A percentile compares a stretch with the other conserved stretches of the same genome.
These are phyloP conservation scores for Furnarius figulus DNA, from an alignment of 2,113 vertebrate species.

Conservation along the genomic window DNA sequence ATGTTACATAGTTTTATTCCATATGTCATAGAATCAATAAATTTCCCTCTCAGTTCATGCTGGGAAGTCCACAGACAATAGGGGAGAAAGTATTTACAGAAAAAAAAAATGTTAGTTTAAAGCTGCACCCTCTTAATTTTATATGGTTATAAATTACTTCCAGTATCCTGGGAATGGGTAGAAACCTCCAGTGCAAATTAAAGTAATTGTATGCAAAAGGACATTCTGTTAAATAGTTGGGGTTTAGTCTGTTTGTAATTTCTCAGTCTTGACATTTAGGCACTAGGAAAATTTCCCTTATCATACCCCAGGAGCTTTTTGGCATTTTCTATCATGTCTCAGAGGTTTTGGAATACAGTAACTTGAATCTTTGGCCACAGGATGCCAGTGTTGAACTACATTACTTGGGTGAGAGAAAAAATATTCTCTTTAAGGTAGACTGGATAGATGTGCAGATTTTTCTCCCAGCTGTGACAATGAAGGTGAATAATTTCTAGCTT, in stretches of 20 bases:
- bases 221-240: neutral
- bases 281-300: neutral
- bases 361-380: conserved; percentile 72
- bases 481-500: conserved; percentile 35
- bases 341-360: neutral
- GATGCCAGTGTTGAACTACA: conserved; percentile 81
- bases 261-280: neutral
- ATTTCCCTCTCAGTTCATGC: neutral
- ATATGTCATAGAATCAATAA: neutral
- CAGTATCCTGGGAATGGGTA: neutral
- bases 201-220: neutral
- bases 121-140: neutral
- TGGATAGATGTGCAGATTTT: neutral
- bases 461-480: conserved; percentile 21
- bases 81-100: neutral
- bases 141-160: neutral
- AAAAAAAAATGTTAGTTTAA: neutral
- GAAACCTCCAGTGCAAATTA: neutral
- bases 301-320: neutral
- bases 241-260: neutral
- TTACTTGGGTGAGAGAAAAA: conserved; percentile 28
- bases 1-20: neutral
- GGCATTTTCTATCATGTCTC: neutral
- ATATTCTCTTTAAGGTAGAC: conserved; percentile 53
- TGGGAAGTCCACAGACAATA: neutral